phyloP scores from a whole-genome alignment of 2,888 invertebrate genomes.

The Drosophila emarginata region DNA sequence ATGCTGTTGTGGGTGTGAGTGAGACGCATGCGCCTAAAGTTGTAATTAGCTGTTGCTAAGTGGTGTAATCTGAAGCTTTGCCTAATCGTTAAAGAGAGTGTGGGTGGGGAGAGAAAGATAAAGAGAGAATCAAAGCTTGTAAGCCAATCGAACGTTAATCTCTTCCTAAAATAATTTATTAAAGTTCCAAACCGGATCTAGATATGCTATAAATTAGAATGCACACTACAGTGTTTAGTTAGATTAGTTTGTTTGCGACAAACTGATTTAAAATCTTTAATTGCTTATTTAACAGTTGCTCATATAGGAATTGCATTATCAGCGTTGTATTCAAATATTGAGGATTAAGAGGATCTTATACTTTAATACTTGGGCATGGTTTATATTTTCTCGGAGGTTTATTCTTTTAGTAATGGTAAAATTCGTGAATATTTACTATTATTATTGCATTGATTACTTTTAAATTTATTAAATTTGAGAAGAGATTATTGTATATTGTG shows the following conservation, averaged over 20 bases:
- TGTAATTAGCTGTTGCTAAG: no score
- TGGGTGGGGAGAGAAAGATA: no score
- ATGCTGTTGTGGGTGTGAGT: no score
- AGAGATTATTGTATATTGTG: constrained; percentile 84
- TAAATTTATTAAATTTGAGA: constrained; percentile 86
- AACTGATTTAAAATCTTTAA: constrained; percentile 87
- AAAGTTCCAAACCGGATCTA: no score
- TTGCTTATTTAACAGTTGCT: constrained; percentile 86
- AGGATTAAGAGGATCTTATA: constrained; percentile 84
- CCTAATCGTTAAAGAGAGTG: no score
- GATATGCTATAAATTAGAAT: no score
- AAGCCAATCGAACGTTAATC: no score
- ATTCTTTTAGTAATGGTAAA: constrained; percentile 83
- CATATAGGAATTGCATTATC: constrained; percentile 87
- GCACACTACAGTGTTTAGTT: no score
- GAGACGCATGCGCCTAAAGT: no score
- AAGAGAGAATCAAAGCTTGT: no score
- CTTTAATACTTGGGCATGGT: constrained; percentile 87
- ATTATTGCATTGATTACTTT: constrained; percentile 86
- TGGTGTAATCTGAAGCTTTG: no score
- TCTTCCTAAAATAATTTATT: no score
- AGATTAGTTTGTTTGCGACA: constrained; percentile 87
- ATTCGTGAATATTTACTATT: constrained; percentile 85
- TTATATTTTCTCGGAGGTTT: constrained; percentile 83
- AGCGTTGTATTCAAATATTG: constrained; percentile 84